Evolutionary conservation across 2,797 vertebrate species (phyloP).

Genomic region (Ptychobarbus kaznakovi): DNA sequence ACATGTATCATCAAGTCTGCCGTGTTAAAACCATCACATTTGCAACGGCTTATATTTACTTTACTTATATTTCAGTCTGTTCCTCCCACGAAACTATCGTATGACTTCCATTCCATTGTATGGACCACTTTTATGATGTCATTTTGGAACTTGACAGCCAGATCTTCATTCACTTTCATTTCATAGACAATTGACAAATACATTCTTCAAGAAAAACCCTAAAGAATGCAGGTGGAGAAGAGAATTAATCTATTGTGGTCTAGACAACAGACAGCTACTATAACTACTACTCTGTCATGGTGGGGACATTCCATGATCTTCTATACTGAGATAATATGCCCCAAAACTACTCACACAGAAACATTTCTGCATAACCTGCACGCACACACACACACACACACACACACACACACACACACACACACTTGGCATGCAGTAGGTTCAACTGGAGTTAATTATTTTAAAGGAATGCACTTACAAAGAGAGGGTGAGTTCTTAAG

Average conservation of each 20-base stretch:
- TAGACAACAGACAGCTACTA: neutral
- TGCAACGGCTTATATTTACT: neutral
- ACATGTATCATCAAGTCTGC: neutral
- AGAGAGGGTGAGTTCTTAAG: neutral
- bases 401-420: neutral
- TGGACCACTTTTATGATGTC: neutral
- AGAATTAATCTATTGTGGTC: neutral
- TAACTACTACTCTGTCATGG: neutral
- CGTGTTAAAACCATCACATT: neutral
- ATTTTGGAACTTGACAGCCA: neutral
- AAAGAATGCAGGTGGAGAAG: neutral
- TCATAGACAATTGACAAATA: neutral
- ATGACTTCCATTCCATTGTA: neutral
- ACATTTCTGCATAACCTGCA: neutral
- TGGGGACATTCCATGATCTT: neutral
- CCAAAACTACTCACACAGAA: neutral
- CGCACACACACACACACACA: neutral
- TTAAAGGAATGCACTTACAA: constrained; percentile 18
- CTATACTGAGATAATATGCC: neutral
- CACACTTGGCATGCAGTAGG: neutral
- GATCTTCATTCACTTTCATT: neutral
- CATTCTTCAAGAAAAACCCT: neutral
- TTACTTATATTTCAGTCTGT: neutral
- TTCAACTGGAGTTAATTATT: neutral
- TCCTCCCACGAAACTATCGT: neutral